Conservation (phyloP, 2,888 invertebrate species). For the Epirrhoe alternata region DNA sequence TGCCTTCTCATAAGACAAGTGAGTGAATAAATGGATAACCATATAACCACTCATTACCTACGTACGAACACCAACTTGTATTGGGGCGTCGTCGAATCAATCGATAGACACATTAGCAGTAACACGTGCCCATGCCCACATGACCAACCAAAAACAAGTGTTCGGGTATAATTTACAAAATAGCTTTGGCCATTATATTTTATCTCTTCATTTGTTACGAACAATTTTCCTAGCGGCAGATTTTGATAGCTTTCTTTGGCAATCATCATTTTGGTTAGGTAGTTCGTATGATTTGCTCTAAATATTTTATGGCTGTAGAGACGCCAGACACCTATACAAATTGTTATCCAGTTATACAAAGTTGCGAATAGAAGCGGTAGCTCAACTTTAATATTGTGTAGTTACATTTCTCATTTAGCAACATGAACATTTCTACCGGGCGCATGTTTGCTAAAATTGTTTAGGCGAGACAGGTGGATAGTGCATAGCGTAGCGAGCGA, state of each 20-base stretch:
- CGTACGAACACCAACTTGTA: neutral
- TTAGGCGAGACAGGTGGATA: conserved; percentile 40
- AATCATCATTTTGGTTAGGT: conserved; percentile 47
- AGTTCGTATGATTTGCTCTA: conserved; percentile 26
- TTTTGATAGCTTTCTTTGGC: conserved; percentile 41
- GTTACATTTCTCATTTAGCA: conserved; percentile 9
- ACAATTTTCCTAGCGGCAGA: conserved; percentile 35
- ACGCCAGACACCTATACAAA: conserved; percentile 2
- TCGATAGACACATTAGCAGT: conserved; percentile 17
- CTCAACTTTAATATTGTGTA: neutral
- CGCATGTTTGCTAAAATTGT: conserved; percentile 32
- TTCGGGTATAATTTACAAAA: conserved; percentile 27
- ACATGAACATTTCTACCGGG: conserved; percentile 5
- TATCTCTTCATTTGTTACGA: conserved; percentile 27
- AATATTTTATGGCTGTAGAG: conserved; percentile 21
- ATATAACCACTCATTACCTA: conserved; percentile 3
- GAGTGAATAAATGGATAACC: no score
- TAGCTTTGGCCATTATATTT: conserved; percentile 37
- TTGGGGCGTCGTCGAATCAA: conserved; percentile 16
- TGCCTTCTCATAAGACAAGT: no score
- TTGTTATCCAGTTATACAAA: conserved; percentile 13
- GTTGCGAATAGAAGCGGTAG: conserved; percentile 1
- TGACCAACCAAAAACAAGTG: conserved; percentile 12
- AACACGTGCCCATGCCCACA: conserved; percentile 12
- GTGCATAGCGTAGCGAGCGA: conserved; percentile 31